Base-by-base conservation (phyloP, 2,888 invertebrate species). In the Cylloceria caligata region DNA sequence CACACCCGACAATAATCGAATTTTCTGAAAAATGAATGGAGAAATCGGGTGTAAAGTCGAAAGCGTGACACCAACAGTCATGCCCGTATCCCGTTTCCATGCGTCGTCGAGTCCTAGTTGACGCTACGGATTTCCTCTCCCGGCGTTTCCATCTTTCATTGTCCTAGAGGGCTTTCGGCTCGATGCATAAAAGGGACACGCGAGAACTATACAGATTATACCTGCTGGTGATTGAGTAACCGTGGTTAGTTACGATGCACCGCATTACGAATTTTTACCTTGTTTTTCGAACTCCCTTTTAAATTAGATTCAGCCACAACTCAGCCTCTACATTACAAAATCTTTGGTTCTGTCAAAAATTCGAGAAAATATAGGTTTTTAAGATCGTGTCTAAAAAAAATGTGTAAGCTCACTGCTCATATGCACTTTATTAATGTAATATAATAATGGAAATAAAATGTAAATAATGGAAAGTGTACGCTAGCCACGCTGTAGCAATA, bases 41-140 rank as follows among this genome's bases (percentile, higher is more conserved):
- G n/a, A 52, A 68, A 68, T n/a, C 24, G 21, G 49, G 36, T 30
- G 82, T 86, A 87, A 86, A 76, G 77, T 85, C 78, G 87, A 88
- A 88, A 88, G 88, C 88, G 87, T 88, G 86, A 89, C 86, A 80
- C 69, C 67, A 68, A 19, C 65, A 67, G 47, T 67, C 30, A 5
- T 27, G 13, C 42, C 64, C 6, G 42, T n/a, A n/a, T n/a, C n/a
- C n/a, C n/a, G n/a, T n/a, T n/a, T n/a, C n/a, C n/a, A n/a, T n/a
- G 0, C 42, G 55, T 36, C 64, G 80, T 73, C 71, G 19, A 49
- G 19, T 49, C 16, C 16, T 30, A 27, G n/a, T 11, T 27, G 30
- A 34, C 47, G 13, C 75, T 67, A 65, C 84, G 84, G 86, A 86
- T 86, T 85, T 86, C 84, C 80, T 60, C 65, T 64, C n/a, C n/a